Evolutionary conservation across 2,888 invertebrate species (phyloP), one percentile per base, ranked within the genome.

Genomic region (Rhyacophila evoluta): DNA sequence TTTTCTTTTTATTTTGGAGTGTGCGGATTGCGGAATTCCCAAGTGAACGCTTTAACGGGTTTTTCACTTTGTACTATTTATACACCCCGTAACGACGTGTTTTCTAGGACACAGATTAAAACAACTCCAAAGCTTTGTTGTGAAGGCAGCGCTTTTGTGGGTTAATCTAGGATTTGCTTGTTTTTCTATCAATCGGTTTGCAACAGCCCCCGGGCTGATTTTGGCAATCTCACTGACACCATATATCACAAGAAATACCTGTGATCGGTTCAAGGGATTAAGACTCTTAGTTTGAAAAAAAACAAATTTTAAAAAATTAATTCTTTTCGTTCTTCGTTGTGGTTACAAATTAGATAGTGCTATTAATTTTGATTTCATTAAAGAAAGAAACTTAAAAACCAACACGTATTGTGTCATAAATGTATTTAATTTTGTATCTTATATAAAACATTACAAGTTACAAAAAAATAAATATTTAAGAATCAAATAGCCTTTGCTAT

Each of bases 111-210:
- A 38, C 38, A 69, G 37, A 70, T 39, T 70, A 75, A 75, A 75
- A 39, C 69, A 70, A 70, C 69, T 69, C 29, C 39, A 28, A 8
- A 5, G 55, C 41, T 55, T 71, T 76, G 36, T 41, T 72, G 55
- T 36, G 15, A 36, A 55, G 68, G 69, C 68, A 71, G 10, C n/a
- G 39, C 72, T 72, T n/a, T 72, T 77, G 28, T 74, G 33, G 78
- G 74, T 78, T 80, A 78, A 80, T 75, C 75, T 75, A 36, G 79
- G 80, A 80, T 80, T 79, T 73, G 79, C 76, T 75, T 77, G 80
- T 74, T 75, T 75, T 77, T 75, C 71, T 76, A 78, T 72, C 72
- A 80, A 77, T 77, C 75, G 77, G 74, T 77, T 38, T 12, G 55
- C 55, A 55, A 25, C 19, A 55, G 19, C 55, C 55, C 55, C 15